Evolutionary conservation across 2,888 invertebrate genomes (phyloP), one percentile per base, ranked within the genome.

Genomic region (Cotesia congregata): DNA sequence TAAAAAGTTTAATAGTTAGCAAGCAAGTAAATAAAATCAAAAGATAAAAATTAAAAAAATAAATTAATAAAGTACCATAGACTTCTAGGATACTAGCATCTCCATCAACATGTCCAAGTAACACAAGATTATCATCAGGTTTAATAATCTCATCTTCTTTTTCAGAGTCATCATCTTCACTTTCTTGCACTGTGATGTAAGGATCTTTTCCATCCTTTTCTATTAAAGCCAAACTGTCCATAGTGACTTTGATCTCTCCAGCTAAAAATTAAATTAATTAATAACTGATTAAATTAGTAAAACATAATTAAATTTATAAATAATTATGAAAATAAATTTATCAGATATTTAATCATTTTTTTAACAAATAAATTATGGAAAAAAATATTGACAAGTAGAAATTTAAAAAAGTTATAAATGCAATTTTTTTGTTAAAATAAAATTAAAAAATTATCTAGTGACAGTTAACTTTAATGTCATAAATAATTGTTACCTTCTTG

Each of bases 91-190:
- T 92, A 85, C 96, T 95, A 12, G 95, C 94, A 90, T 97, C 97
- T 83, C 95, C 95, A 83, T 96, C 94, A 0, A 97, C 95, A 86
- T 95, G 95, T 0, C 97, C 98, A 0, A 96, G 94, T 12, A 97
- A 90, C 30, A 99, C 91, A 30, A 99, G 91, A 90, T 98, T 99
- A 88, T 99, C 99, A 78, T 92, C 93, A 0, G 95, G 92, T 88
- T 96, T 95, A 68, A 99, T 96, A 67, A 94, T 91, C 87, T 97
- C 96, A 89, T 99, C 97, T 84, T 97, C 97, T 83, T 95, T 95
- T 84, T 98, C 95, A 50, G 95, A 95, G 85, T 93, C 92, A 40
- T 91, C 90, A 78, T 91, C 91, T 39, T 87, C 84, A 41, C 80
- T 83, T 3, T 86, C 88, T 1, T 78, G 80, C 15, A 80, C 72